Percentiles rank a stretch among this genome's conserved stretches.
Conservation (phyloP, 2,797 vertebrate genomes). For the Siniperca undulata region DNA sequence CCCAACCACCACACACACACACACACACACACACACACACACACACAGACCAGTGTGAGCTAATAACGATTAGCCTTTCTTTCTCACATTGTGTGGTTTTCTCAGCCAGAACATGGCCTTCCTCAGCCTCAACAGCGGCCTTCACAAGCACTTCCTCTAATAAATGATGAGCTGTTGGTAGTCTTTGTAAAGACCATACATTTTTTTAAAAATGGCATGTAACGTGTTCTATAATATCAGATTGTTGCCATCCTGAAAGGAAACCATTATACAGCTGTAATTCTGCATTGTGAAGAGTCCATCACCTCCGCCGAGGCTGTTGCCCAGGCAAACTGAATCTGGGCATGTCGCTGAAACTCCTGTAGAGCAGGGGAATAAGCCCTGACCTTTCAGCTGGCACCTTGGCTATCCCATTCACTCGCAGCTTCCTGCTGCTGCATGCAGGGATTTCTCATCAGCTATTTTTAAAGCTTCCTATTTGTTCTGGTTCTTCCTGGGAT, state of each 20-base stretch:
- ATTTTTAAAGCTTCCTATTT: conserved; percentile 78
- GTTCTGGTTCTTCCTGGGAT: conserved; percentile 69
- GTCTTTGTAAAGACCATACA: not conserved
- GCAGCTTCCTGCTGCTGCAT: conserved; percentile 70
- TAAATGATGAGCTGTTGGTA: not conserved
- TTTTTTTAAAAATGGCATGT: too few relatives aligned
- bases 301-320: conserved; percentile 23
- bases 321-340: conserved; percentile 49
- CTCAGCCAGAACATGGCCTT: conserved; percentile 26
- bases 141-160: conserved; percentile 11
- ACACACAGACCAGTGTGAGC: conserved; percentile 11
- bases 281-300: not conserved
- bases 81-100: conserved; percentile 26
- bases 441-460: conserved; percentile 65
- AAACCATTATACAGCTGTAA: conserved; percentile 2
- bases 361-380: conserved; percentile 25
- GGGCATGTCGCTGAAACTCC: conserved; percentile 24
- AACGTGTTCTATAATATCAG: not conserved
- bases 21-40: not conserved
- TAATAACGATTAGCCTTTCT: conserved; percentile 13
- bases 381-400: conserved; percentile 70
- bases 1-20: not conserved
- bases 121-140: not conserved
- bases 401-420: conserved; percentile 57
- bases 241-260: not conserved